Base-by-base conservation (phyloP, 2,888 invertebrate genomes). In the Brachylomia viminalis region DNA sequence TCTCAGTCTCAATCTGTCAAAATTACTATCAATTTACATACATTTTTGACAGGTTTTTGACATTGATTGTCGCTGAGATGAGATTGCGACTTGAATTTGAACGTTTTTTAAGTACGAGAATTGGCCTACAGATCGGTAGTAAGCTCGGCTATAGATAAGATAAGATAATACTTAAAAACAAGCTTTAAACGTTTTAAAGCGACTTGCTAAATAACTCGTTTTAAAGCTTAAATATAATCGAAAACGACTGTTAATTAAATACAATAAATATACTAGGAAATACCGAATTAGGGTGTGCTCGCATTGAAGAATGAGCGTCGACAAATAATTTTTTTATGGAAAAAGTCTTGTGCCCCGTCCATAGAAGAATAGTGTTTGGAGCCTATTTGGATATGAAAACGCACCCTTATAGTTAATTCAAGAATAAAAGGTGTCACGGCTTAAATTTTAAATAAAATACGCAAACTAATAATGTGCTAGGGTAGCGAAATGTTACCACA, bases 231-330 rank as follows among this genome's bases (percentile, higher is more conserved):
- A 61, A 76, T 66, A 49, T 81, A 76, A 81, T 61, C 38, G 27
- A 80, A 77, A 70, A 80, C 30, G 82, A 80, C 77, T 80, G 82
- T 82, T 77, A 72, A 82, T 59, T 77, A 82, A 72, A 59, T 49
- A 77, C 82, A 81, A 68, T 52, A 82, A 80, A 81, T 68, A 54
- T 64, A 64, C 27, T 81, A 79, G 61, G 13, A 56, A 74, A 42
- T 62, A 72, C 56, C 13, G 13, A 56, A n/a, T 30, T 49, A 59
- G 5, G 45, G 47, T 65, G 68, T 80, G 52, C 38, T 58, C 3
- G 20, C 11, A 80, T 75, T 30, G 23, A 33, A 20, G 20, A 64
- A 79, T 64, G n/a, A 33, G 27, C 8, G 10, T 17, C 17, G 4
- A 71, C 27, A 23, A 11, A 45, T 20, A 27, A 15, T 42, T 27